Evolutionary conservation across 2,113 vertebrate species (phyloP), one percentile per base, ranked within the genome.

Genomic region (Siniperca knerii): DNA sequence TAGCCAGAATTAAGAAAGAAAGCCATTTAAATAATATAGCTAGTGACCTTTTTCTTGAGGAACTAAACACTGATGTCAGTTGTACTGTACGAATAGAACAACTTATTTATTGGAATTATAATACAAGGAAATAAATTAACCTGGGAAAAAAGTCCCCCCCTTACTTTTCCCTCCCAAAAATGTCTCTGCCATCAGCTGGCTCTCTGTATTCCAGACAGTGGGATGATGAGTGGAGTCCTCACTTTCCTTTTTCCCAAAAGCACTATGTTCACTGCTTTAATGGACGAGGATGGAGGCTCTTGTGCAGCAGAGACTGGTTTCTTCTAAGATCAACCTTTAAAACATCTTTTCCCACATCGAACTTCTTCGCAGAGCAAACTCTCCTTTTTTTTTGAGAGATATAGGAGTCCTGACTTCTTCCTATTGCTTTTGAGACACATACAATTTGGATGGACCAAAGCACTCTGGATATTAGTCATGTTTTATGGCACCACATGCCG

Each of bases 71-170:
- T 92, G 80, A 93, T 90, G 84, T 94, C 88, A 81, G 90, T 90
- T 95, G 85, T 92, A 95, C 93, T 94, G 90, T 93, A 95, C 91
- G 91, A 90, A 94, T 85, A 93, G 86, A 94, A 91, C 91, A 94
- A 94, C 89, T 91, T 90, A 94, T 94, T 94, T 90, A 95, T 91
- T 93, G 90, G 92, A 93, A 88, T 89, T 94, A 93, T 94, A 91
- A 94, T 95, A 96, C 93, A 95, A 95, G 94, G 81, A 95, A 96
- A 96, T 96, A 96, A 96, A 96, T 96, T 89, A 95, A 92, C 79
- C 79, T 48, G 68, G 76, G 69, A 54, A 80, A 84, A 48, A 73
- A 76, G 10, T 12, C 33, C 69, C 20, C 23, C 18, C 21, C 8
- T 75, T 6, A 70, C 35, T 61, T 73, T 72, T 80, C 83, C 57